Evolutionary conservation across 23 tunicate species (phyloP), one percentile per base, ranked within the genome.

Genomic region (Oikopleura albicans): DNA sequence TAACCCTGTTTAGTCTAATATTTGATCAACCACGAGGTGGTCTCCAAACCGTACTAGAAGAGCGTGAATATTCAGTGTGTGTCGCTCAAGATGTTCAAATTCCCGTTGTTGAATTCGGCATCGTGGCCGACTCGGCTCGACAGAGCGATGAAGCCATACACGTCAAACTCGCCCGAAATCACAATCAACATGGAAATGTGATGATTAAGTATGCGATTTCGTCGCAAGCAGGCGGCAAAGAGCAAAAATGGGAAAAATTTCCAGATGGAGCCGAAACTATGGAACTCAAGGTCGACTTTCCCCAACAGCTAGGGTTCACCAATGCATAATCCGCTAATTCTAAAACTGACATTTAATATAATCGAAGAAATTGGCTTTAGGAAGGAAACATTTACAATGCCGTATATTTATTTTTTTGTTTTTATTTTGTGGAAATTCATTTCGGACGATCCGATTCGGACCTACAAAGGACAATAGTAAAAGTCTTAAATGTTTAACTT

Each of bases 1-100:
- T n/a, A n/a, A n/a, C n/a, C n/a, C n/a, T n/a, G n/a, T n/a, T n/a
- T n/a, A n/a, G n/a, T n/a, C n/a, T n/a, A n/a, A n/a, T n/a, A n/a
- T n/a, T 71, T 71, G 79, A 71, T 2, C 4, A 71, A 37, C 34
- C 79, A 22, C 79, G 79, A 16, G 79, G 79, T 71, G 79, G 79
- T 22, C 31, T 71, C 4, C 27, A 22, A 37, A 71, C 79, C 4
- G 37, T 2, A 16, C 28, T 71, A 22, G 79, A 71, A 71, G 79
- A 71, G 37, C 33, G 4, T 16, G 35, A 71, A 16, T 71, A 22
- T 29, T 22, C 2, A 27, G 31, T 71, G 4, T 16, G 4, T 71
- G 79, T 71, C 33, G 28, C 79, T 4, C 79, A 71, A 29, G 79
- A 71, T 71, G 79, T 71, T 29, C 27, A 71, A 31, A 71, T 71